phyloP scores from a whole-genome alignment of 2,888 invertebrate genomes.

The Cephus pulcher region DNA sequence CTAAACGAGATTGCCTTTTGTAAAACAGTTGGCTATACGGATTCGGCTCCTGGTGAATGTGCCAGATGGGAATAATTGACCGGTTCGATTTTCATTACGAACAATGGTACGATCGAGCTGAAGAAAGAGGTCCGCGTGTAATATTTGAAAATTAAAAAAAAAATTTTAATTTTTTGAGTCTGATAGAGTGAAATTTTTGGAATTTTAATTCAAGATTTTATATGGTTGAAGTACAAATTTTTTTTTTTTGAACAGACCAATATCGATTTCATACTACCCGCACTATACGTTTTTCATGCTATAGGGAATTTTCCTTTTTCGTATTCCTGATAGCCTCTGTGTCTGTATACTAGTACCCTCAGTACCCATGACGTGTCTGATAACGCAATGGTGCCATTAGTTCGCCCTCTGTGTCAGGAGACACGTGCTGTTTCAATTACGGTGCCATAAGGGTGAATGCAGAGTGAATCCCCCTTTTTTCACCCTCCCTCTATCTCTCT shows the following conservation, averaged over 20 bases:
- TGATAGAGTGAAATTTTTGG: neutral
- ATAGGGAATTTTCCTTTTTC: neutral
- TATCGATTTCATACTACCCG: conserved; percentile 15
- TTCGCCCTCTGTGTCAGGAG: conserved; percentile 40
- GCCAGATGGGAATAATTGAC: neutral
- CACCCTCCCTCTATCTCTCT: neutral
- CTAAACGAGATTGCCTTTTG: conserved; percentile 41
- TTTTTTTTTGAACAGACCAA: neutral
- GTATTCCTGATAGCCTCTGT: conserved; percentile 3
- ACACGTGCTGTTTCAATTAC: conserved; percentile 55
- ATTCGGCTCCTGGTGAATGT: conserved; percentile 19
- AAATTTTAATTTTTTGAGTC: neutral
- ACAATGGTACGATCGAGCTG: neutral
- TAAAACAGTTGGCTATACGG: conserved; percentile 45
- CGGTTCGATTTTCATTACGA: neutral
- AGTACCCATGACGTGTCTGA: conserved; percentile 35
- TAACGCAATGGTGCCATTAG: conserved; percentile 49
- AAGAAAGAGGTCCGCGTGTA: no score
- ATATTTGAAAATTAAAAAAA: neutral
- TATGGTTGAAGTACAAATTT: no score
- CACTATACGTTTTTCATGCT: neutral
- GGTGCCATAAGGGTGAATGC: conserved; percentile 29
- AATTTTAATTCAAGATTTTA: no score
- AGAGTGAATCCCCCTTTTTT: conserved; percentile 3
- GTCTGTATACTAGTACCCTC: conserved; percentile 1